Conservation (phyloP, 1,140 invertebrate genomes). For the Octopus bimaculoides region DNA sequence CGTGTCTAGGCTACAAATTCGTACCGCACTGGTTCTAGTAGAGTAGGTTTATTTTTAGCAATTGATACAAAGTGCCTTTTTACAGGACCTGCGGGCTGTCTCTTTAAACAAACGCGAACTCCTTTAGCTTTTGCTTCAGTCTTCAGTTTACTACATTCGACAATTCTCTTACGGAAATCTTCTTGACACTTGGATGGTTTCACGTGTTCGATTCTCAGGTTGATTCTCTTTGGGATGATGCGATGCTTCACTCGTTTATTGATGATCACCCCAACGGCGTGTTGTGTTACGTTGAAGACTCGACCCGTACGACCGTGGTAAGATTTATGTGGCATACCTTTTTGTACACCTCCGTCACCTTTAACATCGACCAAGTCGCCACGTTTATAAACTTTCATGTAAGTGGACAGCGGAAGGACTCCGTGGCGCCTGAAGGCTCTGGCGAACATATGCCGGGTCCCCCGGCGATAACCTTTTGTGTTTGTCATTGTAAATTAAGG, state of each 20-base stretch:
- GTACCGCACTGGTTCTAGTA: constrained; percentile 90
- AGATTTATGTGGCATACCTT: constrained; percentile 98
- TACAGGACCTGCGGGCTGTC: constrained; percentile 60
- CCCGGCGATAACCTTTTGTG: constrained; percentile 95
- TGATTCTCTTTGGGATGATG: constrained; percentile 94
- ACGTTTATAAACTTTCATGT: constrained; percentile 96
- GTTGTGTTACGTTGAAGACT: constrained; percentile 96
- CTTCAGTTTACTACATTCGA: constrained; percentile 78
- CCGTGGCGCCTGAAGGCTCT: constrained; percentile 92
- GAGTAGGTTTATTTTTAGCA: constrained; percentile 72
- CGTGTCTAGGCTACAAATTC: constrained; percentile 90
- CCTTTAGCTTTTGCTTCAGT: constrained; percentile 81
- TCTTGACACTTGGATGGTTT: constrained; percentile 95
- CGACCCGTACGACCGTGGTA: constrained; percentile 98
- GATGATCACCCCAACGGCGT: constrained; percentile 97
- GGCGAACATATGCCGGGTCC: constrained; percentile 96
- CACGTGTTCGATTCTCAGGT: constrained; percentile 95
- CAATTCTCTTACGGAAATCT: constrained; percentile 91
- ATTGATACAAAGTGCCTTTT: constrained; percentile 84
- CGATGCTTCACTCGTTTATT: constrained; percentile 88
- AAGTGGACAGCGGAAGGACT: constrained; percentile 90
- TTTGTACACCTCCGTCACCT: constrained; percentile 98
- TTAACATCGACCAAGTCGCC: constrained; percentile 99
- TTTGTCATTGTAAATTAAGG: constrained; percentile 76
- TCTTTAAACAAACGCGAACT: constrained; percentile 69